Conservation (phyloP, 1,140 invertebrate species). For the Paralvinella palmiformis region DNA sequence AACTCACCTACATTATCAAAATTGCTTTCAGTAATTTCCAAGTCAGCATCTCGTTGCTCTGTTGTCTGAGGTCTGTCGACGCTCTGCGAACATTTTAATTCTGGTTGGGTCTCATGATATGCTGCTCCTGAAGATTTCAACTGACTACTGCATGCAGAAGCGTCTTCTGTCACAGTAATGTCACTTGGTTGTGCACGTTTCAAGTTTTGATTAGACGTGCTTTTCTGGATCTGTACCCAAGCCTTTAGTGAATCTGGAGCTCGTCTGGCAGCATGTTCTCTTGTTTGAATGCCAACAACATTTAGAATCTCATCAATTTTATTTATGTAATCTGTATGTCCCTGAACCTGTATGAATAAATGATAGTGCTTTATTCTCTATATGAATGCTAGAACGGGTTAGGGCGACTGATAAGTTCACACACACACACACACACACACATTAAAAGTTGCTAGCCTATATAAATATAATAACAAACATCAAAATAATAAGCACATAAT, state of each 20-base stretch:
- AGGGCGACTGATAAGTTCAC: not conserved
- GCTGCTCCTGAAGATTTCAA: too few relatives aligned
- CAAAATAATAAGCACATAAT: not conserved
- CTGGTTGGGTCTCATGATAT: too few relatives aligned
- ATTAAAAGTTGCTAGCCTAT: not conserved
- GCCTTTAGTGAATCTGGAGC: not conserved
- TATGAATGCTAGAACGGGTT: constrained; percentile 9
- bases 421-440: not conserved
- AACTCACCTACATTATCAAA: too few relatives aligned
- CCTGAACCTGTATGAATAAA: constrained; percentile 33
- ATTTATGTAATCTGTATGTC: constrained; percentile 59
- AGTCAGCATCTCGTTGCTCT: too few relatives aligned
- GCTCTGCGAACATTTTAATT: too few relatives aligned
- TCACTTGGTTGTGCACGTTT: too few relatives aligned
- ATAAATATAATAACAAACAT: not conserved
- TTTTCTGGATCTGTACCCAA: constrained; percentile 8
- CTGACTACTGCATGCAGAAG: too few relatives aligned
- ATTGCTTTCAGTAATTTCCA: too few relatives aligned
- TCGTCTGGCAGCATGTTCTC: not conserved
- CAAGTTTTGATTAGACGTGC: too few relatives aligned
- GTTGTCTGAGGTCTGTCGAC: too few relatives aligned
- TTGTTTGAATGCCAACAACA: constrained; percentile 48
- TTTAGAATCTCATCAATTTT: constrained; percentile 57
- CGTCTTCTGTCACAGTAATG: too few relatives aligned
- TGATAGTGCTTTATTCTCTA: not conserved